Evolutionary conservation across 1,140 invertebrate genomes (phyloP).

Genomic region (Leptoteleia sp.): DNA sequence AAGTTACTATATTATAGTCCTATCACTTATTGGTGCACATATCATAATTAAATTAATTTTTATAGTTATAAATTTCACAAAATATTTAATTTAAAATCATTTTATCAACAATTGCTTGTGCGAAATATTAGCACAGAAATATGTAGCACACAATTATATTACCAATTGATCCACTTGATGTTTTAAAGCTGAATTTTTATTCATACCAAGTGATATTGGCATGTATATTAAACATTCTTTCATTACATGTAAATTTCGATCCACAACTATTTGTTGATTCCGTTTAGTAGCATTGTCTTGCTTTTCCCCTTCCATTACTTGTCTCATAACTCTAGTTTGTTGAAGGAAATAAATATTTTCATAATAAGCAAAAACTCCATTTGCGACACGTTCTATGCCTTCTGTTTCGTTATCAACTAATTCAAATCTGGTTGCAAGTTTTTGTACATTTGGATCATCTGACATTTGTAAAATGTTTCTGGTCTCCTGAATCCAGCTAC

Average conservation of each 20-base stretch:
- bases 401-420: slow-evolving; percentile 82
- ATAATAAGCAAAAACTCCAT: slow-evolving; percentile 88
- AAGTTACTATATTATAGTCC: too few species aligned
- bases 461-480: slow-evolving; percentile 87
- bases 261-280: slow-evolving; percentile 59
- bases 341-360: slow-evolving; percentile 89
- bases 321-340: slow-evolving; percentile 83
- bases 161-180: slow-evolving; percentile 85
- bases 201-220: slow-evolving; percentile 89
- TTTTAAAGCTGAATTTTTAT: slow-evolving; percentile 90
- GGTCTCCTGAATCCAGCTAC: slow-evolving; percentile 86
- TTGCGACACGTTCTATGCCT: slow-evolving; percentile 84
- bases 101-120: too few species aligned
- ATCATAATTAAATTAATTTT: too few species aligned
- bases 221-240: slow-evolving; percentile 89
- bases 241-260: slow-evolving; percentile 89
- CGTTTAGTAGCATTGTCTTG: slow-evolving; percentile 60
- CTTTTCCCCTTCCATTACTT: slow-evolving; percentile 75
- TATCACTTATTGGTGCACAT: too few species aligned
- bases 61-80: too few species aligned
- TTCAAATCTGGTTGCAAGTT: slow-evolving; percentile 86
- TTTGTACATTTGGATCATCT: slow-evolving; percentile 84
- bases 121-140: too few species aligned
- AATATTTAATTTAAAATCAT: slow-evolving; percentile 9
- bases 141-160: too few species aligned